phyloP scores from a whole-genome alignment of 2,888 invertebrate species.

The Hedya salicella region DNA sequence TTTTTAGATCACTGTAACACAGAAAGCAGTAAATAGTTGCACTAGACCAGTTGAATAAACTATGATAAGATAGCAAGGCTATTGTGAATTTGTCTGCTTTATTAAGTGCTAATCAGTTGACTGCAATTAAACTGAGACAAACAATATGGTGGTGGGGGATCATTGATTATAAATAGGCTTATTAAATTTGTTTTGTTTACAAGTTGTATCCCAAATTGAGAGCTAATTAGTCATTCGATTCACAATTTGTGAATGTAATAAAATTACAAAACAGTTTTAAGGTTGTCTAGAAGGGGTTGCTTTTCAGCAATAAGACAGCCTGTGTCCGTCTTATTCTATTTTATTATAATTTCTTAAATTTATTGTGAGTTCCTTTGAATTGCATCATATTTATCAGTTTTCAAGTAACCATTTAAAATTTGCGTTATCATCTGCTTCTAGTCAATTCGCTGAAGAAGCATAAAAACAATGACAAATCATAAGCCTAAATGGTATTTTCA shows the following conservation, averaged over 20 bases:
- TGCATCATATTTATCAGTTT: constrained; percentile 4
- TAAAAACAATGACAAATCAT: neutral
- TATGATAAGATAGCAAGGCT: constrained; percentile 34
- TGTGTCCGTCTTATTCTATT: too few species aligned
- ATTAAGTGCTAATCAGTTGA: constrained; percentile 25
- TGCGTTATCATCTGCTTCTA: neutral
- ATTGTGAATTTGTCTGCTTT: constrained; percentile 29
- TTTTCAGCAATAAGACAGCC: too few species aligned
- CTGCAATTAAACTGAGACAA: constrained; percentile 13
- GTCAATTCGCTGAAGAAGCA: neutral
- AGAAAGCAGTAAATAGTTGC: constrained; percentile 9
- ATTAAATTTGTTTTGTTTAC: too few species aligned
- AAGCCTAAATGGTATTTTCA: constrained; percentile 6
- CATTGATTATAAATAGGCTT: too few species aligned
- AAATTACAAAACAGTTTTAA: too few species aligned
- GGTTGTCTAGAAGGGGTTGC: too few species aligned
- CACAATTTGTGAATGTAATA: too few species aligned
- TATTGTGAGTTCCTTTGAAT: too few species aligned
- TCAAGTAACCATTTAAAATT: neutral
- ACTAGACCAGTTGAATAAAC: constrained; percentile 40
- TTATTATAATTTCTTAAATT: too few species aligned
- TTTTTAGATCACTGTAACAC: neutral
- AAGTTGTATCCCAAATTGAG: neutral
- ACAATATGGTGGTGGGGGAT: constrained; percentile 1
- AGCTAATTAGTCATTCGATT: too few species aligned